Evolutionary conservation across 2,888 invertebrate species (phyloP).

Genomic region (Polydrusus cervinus): DNA sequence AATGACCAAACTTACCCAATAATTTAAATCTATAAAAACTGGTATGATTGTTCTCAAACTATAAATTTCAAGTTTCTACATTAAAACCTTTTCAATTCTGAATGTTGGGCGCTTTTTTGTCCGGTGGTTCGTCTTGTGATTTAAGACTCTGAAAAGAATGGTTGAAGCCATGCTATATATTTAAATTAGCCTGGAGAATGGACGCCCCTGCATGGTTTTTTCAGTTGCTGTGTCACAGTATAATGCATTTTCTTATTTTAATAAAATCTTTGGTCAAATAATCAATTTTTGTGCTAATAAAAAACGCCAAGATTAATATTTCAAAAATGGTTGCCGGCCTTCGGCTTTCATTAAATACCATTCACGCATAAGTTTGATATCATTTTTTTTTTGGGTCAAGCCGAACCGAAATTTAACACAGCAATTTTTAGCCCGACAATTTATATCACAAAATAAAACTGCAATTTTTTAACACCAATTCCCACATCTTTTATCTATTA

Average conservation of each 20-base stretch:
- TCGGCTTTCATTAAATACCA: no score
- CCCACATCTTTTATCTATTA: neutral
- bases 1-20: conserved; percentile 62
- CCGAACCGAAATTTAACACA: no score
- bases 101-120: conserved; percentile 44
- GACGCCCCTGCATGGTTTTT: conserved; percentile 14
- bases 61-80: conserved; percentile 73
- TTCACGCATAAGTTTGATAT: no score
- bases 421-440: no score
- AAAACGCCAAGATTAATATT: no score
- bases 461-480: neutral
- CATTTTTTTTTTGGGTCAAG: no score
- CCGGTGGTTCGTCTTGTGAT: conserved; percentile 15
- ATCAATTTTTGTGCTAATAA: no score
- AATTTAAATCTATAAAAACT: conserved; percentile 72
- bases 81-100: conserved; percentile 66
- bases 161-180: conserved; percentile 41
- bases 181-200: conserved; percentile 31
- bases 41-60: conserved; percentile 71
- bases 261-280: no score
- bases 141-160: conserved; percentile 31
- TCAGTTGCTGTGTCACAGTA: neutral
- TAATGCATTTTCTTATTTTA: no score
- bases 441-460: no score
- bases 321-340: no score